Conservation (phyloP, 2,113 vertebrate species). For the Chaetorhynchus papuensis region DNA sequence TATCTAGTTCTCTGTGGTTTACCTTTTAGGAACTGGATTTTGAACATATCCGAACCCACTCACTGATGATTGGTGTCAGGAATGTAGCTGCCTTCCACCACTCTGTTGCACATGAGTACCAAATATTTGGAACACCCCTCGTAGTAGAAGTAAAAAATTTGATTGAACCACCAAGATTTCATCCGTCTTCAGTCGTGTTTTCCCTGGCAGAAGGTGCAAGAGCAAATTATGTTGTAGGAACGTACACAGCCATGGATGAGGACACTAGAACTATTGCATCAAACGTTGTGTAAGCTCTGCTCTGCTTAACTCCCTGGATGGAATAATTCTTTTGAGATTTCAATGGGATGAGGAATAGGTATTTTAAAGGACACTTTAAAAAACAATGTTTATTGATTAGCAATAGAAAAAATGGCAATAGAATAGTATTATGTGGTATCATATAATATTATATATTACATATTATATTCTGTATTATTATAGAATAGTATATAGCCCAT, state of each 20-base stretch:
- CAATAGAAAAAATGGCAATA: not conserved
- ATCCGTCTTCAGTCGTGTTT: constrained; percentile 65
- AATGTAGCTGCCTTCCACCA: constrained; percentile 84
- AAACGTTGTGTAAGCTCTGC: constrained; percentile 78
- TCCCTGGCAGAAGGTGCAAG: constrained; percentile 66
- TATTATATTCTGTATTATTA: not conserved
- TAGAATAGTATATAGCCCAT: not conserved
- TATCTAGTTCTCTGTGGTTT: not conserved
- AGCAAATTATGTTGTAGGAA: constrained; percentile 64
- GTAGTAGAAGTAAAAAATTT: constrained; percentile 79
- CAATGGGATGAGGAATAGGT: not conserved
- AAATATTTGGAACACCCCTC: constrained; percentile 65
- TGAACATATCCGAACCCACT: constrained; percentile 74
- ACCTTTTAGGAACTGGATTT: constrained; percentile 82
- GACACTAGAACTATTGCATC: constrained; percentile 82
- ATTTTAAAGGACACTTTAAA: not conserved
- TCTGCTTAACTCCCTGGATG: not conserved
- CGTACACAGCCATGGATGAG: constrained; percentile 76
- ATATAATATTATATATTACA: not conserved
- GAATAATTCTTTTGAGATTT: not conserved
- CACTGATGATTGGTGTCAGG: constrained; percentile 76
- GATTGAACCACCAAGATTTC: constrained; percentile 78
- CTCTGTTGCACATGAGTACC: constrained; percentile 57
- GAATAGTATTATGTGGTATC: not conserved
- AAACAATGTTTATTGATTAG: not conserved